phyloP scores from a whole-genome alignment of 2,888 invertebrate genomes.

The Leptopilina myrica region DNA sequence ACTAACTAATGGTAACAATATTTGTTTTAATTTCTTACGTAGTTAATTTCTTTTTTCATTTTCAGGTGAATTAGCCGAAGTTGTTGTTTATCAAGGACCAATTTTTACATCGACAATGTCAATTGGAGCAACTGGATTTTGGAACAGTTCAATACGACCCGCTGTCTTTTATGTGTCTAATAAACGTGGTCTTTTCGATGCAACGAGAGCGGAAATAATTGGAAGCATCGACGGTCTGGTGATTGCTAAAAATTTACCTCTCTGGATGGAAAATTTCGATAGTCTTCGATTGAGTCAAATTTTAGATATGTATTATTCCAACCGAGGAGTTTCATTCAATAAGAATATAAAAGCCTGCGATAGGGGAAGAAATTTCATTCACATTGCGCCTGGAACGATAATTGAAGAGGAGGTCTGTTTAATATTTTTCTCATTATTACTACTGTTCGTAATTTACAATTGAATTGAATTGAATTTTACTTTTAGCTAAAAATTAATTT shows the following conservation, averaged over 20 bases:
- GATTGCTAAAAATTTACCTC: slow-evolving; percentile 78
- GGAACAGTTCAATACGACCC: slow-evolving; percentile 83
- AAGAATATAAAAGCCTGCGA: slow-evolving; percentile 80
- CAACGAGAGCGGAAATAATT: slow-evolving; percentile 83
- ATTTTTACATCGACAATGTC: slow-evolving; percentile 77
- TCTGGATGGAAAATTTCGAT: slow-evolving; percentile 78
- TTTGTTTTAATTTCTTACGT: not conserved
- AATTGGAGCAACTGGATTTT: slow-evolving; percentile 80
- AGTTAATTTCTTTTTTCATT: slow-evolving; percentile 45
- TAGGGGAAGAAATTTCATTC: slow-evolving; percentile 77
- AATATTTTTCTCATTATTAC: not conserved
- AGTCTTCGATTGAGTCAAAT: slow-evolving; percentile 81
- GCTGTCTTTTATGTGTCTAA: slow-evolving; percentile 79
- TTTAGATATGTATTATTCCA: slow-evolving; percentile 84
- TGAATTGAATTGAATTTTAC: not conserved
- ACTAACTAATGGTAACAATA: too few relatives aligned
- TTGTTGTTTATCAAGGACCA: slow-evolving; percentile 82
- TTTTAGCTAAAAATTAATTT: not conserved
- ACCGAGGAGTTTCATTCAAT: slow-evolving; percentile 80
- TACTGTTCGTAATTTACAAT: not conserved
- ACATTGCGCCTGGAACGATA: slow-evolving; percentile 67
- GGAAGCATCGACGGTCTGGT: slow-evolving; percentile 84
- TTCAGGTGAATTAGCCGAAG: slow-evolving; percentile 83
- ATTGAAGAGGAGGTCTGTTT: slow-evolving; percentile 68
- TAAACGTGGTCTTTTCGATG: slow-evolving; percentile 79